A percentile compares a stretch with the other conserved stretches of the same genome.
These are phyloP conservation scores for Apis dorsata DNA, from an alignment of 1,140 invertebrate genomes.

Conservation along the genomic window DNA sequence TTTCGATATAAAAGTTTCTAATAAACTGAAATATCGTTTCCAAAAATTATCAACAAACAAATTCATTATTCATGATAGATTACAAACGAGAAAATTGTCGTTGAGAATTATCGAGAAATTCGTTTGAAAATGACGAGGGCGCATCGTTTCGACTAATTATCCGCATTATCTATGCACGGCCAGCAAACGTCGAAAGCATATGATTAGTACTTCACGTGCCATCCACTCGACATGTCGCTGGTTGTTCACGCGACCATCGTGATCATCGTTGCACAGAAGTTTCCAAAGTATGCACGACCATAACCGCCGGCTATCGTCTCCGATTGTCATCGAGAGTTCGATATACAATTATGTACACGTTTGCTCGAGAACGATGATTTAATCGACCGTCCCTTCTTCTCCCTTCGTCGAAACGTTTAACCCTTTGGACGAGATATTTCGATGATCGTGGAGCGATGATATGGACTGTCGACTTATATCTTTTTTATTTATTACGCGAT, in stretches of 20 bases:
- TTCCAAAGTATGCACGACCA: slow-evolving; percentile 11
- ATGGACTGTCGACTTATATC: too few species aligned
- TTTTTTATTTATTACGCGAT: too few species aligned
- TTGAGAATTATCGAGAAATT: not conserved
- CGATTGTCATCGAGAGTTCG: not conserved
- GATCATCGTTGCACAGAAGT: not conserved
- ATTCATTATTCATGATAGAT: too few species aligned
- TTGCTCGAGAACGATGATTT: slow-evolving; percentile 20
- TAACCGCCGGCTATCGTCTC: not conserved
- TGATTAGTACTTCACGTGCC: not conserved
- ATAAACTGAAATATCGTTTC: too few species aligned
- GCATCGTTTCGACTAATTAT: not conserved
- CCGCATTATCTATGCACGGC: not conserved
- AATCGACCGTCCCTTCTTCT: slow-evolving; percentile 28
- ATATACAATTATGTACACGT: slow-evolving; percentile 5
- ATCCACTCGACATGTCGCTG: not conserved
- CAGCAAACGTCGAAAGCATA: not conserved
- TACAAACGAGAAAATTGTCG: too few species aligned
- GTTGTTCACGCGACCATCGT: not conserved
- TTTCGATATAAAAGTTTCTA: too few species aligned
- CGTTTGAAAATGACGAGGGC: not conserved
- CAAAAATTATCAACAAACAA: too few species aligned
- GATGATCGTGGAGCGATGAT: too few species aligned
- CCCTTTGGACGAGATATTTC: too few species aligned
- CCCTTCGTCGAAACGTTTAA: slow-evolving; percentile 16